These are phyloP conservation scores for Dynastes hyllus DNA, from an alignment of 2,888 invertebrate genomes.

Conservation along the genomic window DNA sequence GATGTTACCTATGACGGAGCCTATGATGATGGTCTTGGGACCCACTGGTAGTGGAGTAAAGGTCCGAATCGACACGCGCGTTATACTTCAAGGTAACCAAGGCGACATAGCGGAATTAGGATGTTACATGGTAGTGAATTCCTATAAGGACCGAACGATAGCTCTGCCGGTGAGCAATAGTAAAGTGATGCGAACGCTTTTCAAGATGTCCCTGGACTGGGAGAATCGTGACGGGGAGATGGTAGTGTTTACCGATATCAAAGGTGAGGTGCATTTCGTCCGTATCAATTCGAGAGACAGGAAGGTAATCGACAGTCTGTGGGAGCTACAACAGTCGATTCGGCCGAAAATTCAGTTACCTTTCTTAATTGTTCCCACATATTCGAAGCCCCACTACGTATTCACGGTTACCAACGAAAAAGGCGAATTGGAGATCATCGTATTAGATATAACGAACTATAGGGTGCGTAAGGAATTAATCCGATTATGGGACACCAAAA, in stretches of 20 bases:
- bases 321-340: neutral
- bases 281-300: neutral
- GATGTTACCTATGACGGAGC: neutral
- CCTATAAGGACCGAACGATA: neutral
- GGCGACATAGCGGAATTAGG: no score
- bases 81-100: neutral
- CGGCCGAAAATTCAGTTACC: neutral
- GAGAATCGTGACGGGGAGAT: no score
- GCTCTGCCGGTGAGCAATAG: neutral
- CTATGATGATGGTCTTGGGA: slow-evolving; percentile 4
- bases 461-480: slow-evolving; percentile 16
- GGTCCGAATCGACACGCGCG: neutral
- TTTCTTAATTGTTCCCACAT: neutral
- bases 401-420: slow-evolving; percentile 9
- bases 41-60: neutral
- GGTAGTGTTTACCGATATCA: no score
- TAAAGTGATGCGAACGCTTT: no score
- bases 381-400: neutral
- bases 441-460: slow-evolving; percentile 13
- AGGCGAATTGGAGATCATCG: slow-evolving; percentile 1
- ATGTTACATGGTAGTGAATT: neutral
- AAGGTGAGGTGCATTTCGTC: neutral
- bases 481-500: neutral
- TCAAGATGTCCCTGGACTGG: no score
- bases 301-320: neutral